phyloP scores from a whole-genome alignment of 2,113 vertebrate genomes.

The Tor tambroides region DNA sequence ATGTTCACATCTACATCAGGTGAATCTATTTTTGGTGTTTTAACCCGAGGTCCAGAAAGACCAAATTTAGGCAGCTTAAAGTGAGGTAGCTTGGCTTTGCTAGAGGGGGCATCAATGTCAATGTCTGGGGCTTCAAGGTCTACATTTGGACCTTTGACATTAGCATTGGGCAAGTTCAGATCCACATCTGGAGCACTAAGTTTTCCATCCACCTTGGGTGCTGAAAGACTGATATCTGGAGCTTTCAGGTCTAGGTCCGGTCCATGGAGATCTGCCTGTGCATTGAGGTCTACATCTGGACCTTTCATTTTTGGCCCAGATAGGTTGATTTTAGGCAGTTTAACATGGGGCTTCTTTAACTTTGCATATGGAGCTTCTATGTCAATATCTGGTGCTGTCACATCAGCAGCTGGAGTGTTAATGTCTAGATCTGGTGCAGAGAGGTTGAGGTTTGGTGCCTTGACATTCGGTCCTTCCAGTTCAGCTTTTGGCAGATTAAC shows the following conservation, averaged over 20 bases:
- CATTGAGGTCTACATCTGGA: constrained; percentile 47
- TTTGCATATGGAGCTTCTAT: constrained; percentile 53
- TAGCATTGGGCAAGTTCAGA: constrained; percentile 38
- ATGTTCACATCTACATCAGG: constrained; percentile 54
- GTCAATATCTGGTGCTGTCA: constrained; percentile 58
- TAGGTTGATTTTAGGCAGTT: constrained; percentile 54
- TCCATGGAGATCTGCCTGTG: constrained; percentile 20
- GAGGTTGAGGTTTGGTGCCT: constrained; percentile 31
- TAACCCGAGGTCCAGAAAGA: constrained; percentile 53
- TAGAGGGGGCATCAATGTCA: constrained; percentile 55
- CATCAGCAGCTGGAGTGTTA: constrained; percentile 52
- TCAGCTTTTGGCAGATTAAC: constrained; percentile 50
- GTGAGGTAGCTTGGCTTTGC: constrained; percentile 60
- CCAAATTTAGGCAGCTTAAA: constrained; percentile 65
- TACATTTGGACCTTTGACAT: constrained; percentile 52
- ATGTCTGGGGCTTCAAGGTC: constrained; percentile 31
- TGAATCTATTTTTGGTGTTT: constrained; percentile 60
- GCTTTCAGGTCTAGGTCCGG: constrained; percentile 39
- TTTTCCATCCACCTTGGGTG: constrained; percentile 51
- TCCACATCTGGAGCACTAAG: constrained; percentile 33
- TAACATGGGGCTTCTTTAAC: constrained; percentile 53
- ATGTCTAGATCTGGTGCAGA: constrained; percentile 40
- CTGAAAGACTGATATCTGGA: constrained; percentile 45
- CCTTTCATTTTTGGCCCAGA: constrained; percentile 43
- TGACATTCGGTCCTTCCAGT: constrained; percentile 40